These are phyloP conservation scores for Cenopis cana DNA, from an alignment of 2,888 invertebrate genomes.

Conservation along the genomic window DNA sequence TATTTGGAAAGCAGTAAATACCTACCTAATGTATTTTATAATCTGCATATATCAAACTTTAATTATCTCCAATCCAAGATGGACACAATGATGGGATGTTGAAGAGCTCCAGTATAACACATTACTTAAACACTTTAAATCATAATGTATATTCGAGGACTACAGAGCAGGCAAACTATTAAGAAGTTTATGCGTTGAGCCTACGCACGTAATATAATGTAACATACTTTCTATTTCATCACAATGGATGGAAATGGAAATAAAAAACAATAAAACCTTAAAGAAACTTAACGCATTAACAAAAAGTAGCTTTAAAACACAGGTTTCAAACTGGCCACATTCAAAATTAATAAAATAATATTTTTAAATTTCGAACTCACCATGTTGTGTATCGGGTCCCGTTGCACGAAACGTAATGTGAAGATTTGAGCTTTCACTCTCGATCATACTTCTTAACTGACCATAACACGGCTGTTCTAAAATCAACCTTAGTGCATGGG, in stretches of 20 bases:
- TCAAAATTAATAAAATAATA: not conserved
- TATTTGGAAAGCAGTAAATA: too few species aligned
- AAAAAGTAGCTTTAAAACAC: not conserved
- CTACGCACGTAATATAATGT: constrained; percentile 7
- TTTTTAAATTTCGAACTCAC: constrained; percentile 57
- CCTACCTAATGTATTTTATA: too few species aligned
- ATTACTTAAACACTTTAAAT: too few species aligned
- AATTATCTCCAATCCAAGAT: too few species aligned
- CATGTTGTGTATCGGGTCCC: constrained; percentile 68
- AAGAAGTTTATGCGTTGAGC: constrained; percentile 4
- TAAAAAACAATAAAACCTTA: constrained; percentile 1
- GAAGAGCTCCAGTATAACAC: too few species aligned
- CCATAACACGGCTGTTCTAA: not conserved
- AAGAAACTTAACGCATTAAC: not conserved
- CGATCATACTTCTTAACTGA: constrained; percentile 33
- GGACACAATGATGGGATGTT: too few species aligned
- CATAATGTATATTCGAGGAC: too few species aligned
- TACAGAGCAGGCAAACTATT: not conserved
- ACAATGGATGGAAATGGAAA: not conserved
- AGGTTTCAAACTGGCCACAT: not conserved
- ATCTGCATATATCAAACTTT: too few species aligned
- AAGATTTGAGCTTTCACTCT: constrained; percentile 54
- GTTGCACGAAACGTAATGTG: constrained; percentile 58
- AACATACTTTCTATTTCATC: constrained; percentile 25
- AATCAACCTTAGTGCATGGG: not conserved